Conservation (phyloP, 92 coral and sea anemone genomes). For the Porites lobata region DNA sequence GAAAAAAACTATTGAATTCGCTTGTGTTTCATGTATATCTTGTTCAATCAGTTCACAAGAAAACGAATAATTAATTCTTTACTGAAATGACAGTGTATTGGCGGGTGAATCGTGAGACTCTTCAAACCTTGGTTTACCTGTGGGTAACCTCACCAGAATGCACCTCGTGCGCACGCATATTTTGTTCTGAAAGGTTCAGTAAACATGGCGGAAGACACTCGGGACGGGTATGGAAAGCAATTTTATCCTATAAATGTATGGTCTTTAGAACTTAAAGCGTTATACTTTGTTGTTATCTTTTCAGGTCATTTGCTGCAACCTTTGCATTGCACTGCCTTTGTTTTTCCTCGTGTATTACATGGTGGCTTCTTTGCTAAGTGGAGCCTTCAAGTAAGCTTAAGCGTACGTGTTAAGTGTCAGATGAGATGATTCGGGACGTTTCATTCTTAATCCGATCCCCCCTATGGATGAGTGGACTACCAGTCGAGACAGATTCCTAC, state of each 20-base stretch:
- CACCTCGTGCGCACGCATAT: neutral
- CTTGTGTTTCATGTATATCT: no score
- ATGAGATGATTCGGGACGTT: no score
- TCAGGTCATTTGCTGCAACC: conserved; percentile 84
- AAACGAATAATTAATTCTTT: no score
- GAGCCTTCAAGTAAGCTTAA: conserved; percentile 87
- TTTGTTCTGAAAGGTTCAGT: conserved; percentile 13
- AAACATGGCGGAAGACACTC: conserved; percentile 53
- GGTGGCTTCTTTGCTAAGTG: conserved; percentile 87
- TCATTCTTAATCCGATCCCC: no score
- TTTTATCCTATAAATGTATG: neutral
- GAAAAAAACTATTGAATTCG: no score
- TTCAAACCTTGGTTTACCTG: neutral
- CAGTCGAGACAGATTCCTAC: no score
- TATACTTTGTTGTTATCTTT: neutral
- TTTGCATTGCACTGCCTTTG: conserved; percentile 69
- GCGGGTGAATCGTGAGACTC: no score
- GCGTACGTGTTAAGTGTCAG: no score
- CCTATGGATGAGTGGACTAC: no score
- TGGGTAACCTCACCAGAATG: neutral
- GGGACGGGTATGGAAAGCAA: conserved; percentile 26
- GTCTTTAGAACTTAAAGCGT: neutral
- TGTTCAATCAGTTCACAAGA: no score
- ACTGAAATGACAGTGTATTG: neutral
- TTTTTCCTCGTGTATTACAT: conserved; percentile 87